These are phyloP conservation scores for Zosterops lateralis DNA, from an alignment of 2,113 vertebrate species.

Conservation along the genomic window DNA sequence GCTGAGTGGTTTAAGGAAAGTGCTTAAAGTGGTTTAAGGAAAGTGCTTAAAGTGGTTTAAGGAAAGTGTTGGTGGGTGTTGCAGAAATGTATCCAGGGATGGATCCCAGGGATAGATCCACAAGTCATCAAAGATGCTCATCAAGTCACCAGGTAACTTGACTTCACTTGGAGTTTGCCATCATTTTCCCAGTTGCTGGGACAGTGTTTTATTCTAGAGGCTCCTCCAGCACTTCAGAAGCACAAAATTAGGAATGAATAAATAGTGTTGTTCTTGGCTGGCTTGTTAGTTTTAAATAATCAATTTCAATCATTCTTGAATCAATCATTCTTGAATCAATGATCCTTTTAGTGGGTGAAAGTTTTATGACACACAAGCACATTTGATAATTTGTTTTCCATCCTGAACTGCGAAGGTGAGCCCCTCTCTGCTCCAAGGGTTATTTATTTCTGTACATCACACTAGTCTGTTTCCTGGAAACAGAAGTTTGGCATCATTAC, in stretches of 20 bases:
- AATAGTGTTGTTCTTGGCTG: background rate
- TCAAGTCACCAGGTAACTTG: background rate
- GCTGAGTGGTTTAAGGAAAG: background rate
- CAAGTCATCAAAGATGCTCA: background rate
- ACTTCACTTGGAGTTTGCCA: background rate
- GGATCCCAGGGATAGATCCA: background rate
- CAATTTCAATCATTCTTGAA: background rate
- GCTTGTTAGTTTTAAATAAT: background rate
- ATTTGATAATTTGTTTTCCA: background rate
- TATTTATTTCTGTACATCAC: constrained; percentile 25
- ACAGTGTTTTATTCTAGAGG: background rate
- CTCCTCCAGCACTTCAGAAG: background rate
- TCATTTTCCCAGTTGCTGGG: background rate
- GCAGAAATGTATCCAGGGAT: background rate
- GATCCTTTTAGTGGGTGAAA: background rate
- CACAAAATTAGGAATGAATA: background rate
- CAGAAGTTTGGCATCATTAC: background rate
- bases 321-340: background rate
- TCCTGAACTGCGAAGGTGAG: background rate
- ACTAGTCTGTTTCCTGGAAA: constrained; percentile 15
- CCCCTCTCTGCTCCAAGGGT: background rate
- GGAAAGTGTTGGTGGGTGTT: background rate
- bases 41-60: background rate
- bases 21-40: background rate
- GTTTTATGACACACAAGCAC: background rate